phyloP scores from a whole-genome alignment of 1,140 invertebrate species.

The Hetaerina americana region DNA sequence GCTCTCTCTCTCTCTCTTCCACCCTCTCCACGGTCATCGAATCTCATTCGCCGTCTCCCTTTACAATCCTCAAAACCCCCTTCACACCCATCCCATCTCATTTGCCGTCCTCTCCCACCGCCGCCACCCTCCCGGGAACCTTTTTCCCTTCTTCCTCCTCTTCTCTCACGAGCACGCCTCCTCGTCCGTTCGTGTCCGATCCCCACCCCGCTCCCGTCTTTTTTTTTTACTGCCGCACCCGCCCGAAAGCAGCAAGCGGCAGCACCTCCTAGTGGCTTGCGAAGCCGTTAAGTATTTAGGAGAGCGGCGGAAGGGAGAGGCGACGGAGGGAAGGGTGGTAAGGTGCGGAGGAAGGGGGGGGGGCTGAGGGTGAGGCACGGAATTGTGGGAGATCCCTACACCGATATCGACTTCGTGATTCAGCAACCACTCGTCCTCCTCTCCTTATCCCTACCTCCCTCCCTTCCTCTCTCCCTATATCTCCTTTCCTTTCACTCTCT shows the following conservation, averaged over 20 bases:
- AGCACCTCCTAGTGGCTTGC: background rate
- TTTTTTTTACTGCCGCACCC: background rate
- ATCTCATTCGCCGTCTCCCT: no score
- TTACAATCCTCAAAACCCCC: no score
- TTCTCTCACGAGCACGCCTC: background rate
- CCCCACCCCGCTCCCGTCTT: background rate
- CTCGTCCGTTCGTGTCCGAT: background rate
- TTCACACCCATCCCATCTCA: no score
- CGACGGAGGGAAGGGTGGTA: no score
- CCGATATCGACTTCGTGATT: background rate
- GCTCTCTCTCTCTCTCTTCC: no score
- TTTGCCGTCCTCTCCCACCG: background rate
- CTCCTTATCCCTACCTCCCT: background rate
- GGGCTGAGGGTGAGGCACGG: no score
- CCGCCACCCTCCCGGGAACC: background rate
- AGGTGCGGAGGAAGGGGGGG: no score
- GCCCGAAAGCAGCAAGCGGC: no score
- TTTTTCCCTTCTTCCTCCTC: background rate
- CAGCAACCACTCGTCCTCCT: background rate
- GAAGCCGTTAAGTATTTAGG: background rate
- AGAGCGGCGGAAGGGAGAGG: background rate
- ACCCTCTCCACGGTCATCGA: no score
- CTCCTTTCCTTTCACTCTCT: background rate
- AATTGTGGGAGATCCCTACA: no score
- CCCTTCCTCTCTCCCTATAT: background rate